Evolutionary conservation across 2,797 vertebrate species (phyloP).

Genomic region (Dendrocincla tyrannina): DNA sequence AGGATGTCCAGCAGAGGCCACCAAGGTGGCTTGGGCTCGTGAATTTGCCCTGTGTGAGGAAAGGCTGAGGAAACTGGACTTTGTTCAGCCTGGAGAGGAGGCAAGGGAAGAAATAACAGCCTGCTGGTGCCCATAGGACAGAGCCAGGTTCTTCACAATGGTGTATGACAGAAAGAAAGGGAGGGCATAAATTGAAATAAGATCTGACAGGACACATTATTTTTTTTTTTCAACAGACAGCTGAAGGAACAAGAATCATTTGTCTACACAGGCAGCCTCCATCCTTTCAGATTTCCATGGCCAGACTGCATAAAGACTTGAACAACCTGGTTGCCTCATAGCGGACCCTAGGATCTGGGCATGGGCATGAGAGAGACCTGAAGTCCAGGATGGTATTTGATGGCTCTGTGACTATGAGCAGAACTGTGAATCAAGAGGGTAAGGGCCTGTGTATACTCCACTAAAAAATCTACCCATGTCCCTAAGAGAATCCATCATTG

Average conservation of each 20-base stretch:
- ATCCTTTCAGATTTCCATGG: not conserved
- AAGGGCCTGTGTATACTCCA: not conserved
- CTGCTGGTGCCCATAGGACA: not conserved
- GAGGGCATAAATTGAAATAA: not conserved
- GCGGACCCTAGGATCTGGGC: not conserved
- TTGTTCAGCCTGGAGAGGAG: not conserved
- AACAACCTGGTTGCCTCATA: not conserved
- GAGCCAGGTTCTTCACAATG: not conserved
- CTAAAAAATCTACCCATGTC: constrained; percentile 55
- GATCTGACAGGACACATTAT: fast-evolving
- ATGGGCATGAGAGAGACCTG: not conserved
- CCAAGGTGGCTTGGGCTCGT: not conserved
- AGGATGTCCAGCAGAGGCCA: not conserved
- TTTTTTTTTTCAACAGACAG: not conserved
- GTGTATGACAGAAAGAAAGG: not conserved
- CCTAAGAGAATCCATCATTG: constrained; percentile 67
- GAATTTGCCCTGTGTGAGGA: not conserved
- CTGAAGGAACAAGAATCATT: not conserved
- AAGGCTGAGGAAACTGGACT: not conserved
- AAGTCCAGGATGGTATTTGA: not conserved
- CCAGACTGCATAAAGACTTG: not conserved
- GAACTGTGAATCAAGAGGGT: not conserved
- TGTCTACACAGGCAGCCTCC: not conserved
- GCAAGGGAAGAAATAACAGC: not conserved
- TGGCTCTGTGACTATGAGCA: not conserved